A percentile compares a stretch with the other conserved stretches of the same genome.
Conservation (phyloP, 2,797 vertebrate genomes). For the Xyrichtys novacula region DNA sequence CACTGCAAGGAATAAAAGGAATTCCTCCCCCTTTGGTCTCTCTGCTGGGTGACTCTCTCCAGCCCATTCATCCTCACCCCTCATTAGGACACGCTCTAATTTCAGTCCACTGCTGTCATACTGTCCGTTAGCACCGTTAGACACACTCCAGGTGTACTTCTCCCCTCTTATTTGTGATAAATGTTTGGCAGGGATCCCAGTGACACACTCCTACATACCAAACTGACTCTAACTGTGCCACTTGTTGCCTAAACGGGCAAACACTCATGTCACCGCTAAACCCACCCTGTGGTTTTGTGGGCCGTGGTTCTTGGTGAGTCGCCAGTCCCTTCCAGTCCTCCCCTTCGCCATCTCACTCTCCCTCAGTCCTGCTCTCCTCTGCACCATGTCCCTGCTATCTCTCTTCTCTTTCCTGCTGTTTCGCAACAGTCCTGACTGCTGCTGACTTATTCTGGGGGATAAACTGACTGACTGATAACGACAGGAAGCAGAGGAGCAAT, state of each 20-base stretch:
- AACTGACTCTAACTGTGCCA: background rate
- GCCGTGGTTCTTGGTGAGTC: constrained; percentile 44
- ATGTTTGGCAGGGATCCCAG: constrained; percentile 19
- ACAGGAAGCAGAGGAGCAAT: constrained; percentile 31
- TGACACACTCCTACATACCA: constrained; percentile 30
- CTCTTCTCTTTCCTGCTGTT: background rate
- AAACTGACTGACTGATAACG: background rate
- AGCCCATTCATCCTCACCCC: background rate
- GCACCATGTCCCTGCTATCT: constrained; percentile 1
- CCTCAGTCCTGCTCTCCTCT: constrained; percentile 19
- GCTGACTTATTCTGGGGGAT: constrained; percentile 9
- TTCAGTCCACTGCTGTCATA: constrained; percentile 24
- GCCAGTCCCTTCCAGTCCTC: constrained; percentile 38
- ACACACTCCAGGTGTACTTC: constrained; percentile 39
- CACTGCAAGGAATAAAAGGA: constrained; percentile 38
- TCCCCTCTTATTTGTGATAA: background rate
- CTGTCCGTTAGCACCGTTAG: constrained; percentile 21
- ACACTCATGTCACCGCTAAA: constrained; percentile 29
- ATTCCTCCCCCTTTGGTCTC: constrained; percentile 30
- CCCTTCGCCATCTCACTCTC: constrained; percentile 32
- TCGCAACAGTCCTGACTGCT: background rate
- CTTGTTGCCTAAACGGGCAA: constrained; percentile 35
- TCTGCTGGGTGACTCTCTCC: constrained; percentile 20
- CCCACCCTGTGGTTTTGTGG: constrained; percentile 63
- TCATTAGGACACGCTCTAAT: constrained; percentile 49